Percentiles rank a stretch among this genome's conserved stretches.
Conservation (phyloP, 2,797 vertebrate species). For the Danio aesculapii region DNA sequence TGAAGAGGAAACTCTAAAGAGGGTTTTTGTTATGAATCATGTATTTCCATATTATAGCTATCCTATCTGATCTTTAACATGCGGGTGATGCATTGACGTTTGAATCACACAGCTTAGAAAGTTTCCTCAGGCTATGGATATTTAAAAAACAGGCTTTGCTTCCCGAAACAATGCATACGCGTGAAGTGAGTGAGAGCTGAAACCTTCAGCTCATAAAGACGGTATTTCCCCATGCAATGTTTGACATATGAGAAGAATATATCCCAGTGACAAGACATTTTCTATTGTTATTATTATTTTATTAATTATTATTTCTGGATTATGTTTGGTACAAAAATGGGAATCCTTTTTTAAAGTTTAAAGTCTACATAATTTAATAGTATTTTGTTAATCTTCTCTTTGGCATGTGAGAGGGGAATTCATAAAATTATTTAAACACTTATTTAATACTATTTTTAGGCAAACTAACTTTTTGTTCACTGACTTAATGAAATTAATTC, state of each 20-base stretch:
- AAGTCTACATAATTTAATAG: neutral
- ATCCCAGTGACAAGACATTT: neutral
- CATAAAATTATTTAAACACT: neutral
- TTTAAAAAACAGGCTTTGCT: slow-evolving; percentile 40
- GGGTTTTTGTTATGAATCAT: slow-evolving; percentile 29
- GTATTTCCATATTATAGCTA: slow-evolving; percentile 17
- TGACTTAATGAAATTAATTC: neutral
- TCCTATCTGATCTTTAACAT: slow-evolving; percentile 8
- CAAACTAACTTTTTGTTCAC: too few species aligned
- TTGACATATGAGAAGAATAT: neutral
- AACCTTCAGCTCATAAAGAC: neutral
- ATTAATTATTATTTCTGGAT: neutral
- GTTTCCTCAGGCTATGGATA: slow-evolving; percentile 39
- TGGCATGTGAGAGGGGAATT: neutral
- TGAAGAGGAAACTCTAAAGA: slow-evolving; percentile 5
- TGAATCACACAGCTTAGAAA: neutral
- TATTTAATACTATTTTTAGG: too few species aligned
- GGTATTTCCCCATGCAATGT: neutral
- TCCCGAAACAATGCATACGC: neutral
- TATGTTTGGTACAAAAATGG: neutral
- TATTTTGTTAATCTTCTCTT: neutral
- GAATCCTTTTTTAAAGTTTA: neutral
- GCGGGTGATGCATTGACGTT: neutral
- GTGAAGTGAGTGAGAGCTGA: neutral
- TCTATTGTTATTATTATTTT: neutral